phyloP scores from a whole-genome alignment of 2,888 invertebrate genomes.

The Bugulina stolonifera region DNA sequence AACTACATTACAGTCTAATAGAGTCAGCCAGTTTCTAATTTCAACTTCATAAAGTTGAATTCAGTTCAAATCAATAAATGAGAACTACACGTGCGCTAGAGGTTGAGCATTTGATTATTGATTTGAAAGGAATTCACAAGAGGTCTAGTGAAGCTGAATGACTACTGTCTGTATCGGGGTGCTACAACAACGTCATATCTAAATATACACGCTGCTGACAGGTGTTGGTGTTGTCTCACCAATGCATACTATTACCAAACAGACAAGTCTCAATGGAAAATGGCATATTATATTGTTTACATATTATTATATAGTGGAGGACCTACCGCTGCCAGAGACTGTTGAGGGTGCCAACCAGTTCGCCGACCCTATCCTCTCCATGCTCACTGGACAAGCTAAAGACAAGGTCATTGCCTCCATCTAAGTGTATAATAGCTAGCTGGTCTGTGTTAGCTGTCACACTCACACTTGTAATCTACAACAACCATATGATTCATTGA shows the following conservation, averaged over 20 bases:
- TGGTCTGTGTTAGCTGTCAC: slow-evolving; percentile 81
- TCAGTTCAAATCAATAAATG: background rate
- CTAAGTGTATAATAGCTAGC: slow-evolving; percentile 77
- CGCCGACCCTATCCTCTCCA: slow-evolving; percentile 74
- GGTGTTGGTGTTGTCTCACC: too few species aligned
- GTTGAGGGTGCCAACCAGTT: slow-evolving; percentile 74
- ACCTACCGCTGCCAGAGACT: slow-evolving; percentile 67
- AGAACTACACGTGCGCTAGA: background rate
- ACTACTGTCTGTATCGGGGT: too few species aligned
- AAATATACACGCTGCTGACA: too few species aligned
- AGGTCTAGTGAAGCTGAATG: too few species aligned
- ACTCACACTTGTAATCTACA: slow-evolving; percentile 73
- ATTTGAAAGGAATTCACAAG: too few species aligned
- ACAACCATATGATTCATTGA: background rate
- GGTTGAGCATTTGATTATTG: background rate
- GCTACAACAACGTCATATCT: too few species aligned
- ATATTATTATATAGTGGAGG: too few species aligned
- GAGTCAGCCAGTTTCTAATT: background rate
- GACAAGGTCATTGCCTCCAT: slow-evolving; percentile 82
- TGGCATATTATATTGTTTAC: too few species aligned
- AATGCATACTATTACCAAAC: too few species aligned
- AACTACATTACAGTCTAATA: background rate
- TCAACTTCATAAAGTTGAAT: background rate
- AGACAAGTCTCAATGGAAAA: too few species aligned
- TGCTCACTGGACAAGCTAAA: slow-evolving; percentile 61